phyloP scores from a whole-genome alignment of 2,797 vertebrate genomes.

The Propithecus deckenii region DNA sequence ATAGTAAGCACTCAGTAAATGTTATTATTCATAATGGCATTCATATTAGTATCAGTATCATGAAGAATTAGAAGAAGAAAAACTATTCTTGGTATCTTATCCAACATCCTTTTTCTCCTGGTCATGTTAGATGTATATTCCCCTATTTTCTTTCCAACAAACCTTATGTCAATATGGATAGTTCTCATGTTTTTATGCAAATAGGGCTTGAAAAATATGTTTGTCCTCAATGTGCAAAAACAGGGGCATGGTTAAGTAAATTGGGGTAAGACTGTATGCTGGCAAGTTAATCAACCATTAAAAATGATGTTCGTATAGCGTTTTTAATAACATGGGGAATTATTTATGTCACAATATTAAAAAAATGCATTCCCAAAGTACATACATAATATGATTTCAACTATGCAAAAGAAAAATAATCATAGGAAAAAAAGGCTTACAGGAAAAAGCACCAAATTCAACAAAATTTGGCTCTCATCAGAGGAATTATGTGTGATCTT shows the following conservation, averaged over 20 bases:
- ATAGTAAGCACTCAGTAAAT: neutral
- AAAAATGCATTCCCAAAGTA: neutral
- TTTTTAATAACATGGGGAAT: slow-evolving; percentile 23
- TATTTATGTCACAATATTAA: neutral
- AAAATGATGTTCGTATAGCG: neutral
- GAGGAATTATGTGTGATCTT: neutral
- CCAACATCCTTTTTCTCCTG: neutral
- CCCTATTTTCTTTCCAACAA: neutral
- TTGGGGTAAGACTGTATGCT: neutral
- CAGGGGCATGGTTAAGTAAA: neutral
- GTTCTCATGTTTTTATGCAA: neutral
- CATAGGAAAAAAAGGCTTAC: neutral
- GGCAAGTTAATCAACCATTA: slow-evolving; percentile 7
- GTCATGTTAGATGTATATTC: neutral
- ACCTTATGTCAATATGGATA: neutral
- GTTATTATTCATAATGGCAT: neutral
- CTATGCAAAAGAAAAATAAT: neutral
- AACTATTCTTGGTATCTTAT: neutral
- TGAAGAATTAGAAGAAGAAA: slow-evolving; percentile 10
- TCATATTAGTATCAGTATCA: neutral
- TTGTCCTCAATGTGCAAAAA: neutral
- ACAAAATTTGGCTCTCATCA: neutral
- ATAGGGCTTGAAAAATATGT: neutral
- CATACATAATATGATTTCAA: neutral
- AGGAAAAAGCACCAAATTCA: neutral